Evolutionary conservation across 2,888 invertebrate species (phyloP).

Genomic region (Hirtodrosophila alboralis): DNA sequence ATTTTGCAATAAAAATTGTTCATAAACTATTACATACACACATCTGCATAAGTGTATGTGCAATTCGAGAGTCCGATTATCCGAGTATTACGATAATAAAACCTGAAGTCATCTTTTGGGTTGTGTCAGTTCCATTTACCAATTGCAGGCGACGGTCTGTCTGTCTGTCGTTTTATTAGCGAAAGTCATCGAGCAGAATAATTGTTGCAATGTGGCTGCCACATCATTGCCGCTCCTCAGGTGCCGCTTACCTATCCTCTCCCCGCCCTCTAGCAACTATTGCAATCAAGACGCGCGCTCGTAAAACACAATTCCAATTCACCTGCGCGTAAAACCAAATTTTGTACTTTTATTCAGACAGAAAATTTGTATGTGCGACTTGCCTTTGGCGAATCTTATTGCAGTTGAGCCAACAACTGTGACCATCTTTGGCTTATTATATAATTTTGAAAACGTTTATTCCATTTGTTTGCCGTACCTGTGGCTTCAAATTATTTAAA

Average conservation of each 20-base stretch:
- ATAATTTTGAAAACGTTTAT: constrained; percentile 68
- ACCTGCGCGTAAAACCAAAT: constrained; percentile 69
- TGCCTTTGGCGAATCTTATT: constrained; percentile 53
- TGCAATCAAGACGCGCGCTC: constrained; percentile 68
- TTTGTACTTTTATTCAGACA: constrained; percentile 26
- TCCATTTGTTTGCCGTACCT: constrained; percentile 58
- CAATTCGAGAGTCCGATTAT: constrained; percentile 48
- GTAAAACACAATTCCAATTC: constrained; percentile 70
- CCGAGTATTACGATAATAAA: constrained; percentile 66
- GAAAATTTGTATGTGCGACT: constrained; percentile 20
- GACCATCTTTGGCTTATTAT: constrained; percentile 61
- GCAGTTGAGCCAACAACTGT: constrained; percentile 63
- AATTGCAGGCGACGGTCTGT: constrained; percentile 15
- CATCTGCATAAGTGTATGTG: constrained; percentile 14
- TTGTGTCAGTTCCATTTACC: constrained; percentile 45
- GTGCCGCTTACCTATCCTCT: constrained; percentile 15
- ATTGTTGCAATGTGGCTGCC: constrained; percentile 69
- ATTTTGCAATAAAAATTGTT: constrained; percentile 51
- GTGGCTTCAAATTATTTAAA: constrained; percentile 60
- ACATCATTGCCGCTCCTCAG: too few relatives aligned
- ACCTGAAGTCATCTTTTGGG: constrained; percentile 47
- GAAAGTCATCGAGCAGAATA: constrained; percentile 82
- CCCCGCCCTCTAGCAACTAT: constrained; percentile 28
- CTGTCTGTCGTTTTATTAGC: constrained; percentile 71
- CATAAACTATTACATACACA: constrained; percentile 40